phyloP scores from a whole-genome alignment of 1,140 invertebrate genomes.

The Probaryconus sp. region DNA sequence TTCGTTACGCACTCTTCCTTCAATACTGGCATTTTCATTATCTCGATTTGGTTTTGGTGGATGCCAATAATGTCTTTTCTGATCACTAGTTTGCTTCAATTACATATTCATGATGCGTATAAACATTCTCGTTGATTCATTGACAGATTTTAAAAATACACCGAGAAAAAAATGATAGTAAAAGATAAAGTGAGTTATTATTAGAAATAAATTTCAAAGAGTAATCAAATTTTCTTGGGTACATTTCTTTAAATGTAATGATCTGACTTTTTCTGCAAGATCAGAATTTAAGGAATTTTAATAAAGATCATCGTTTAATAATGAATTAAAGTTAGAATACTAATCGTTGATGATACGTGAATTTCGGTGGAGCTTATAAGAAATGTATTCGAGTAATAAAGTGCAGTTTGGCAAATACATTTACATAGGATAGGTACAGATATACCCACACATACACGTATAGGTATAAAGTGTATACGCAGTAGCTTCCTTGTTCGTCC shows the following conservation, averaged over 20 bases:
- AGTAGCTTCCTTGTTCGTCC: constrained; percentile 61
- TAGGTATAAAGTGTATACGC: constrained; percentile 45
- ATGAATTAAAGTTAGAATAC: not conserved
- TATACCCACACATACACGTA: constrained; percentile 12
- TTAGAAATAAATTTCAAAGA: too few relatives aligned
- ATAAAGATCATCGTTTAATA: too few relatives aligned
- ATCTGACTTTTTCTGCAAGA: too few relatives aligned
- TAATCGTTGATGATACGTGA: constrained; percentile 5
- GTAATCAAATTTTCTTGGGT: too few relatives aligned
- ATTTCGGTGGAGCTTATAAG: constrained; percentile 5
- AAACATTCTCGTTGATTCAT: too few relatives aligned
- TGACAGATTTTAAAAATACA: too few relatives aligned
- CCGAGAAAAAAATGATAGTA: too few relatives aligned
- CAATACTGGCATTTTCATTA: constrained; percentile 55
- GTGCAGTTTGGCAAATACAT: constrained; percentile 21
- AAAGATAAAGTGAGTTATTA: too few relatives aligned
- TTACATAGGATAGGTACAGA: constrained; percentile 11
- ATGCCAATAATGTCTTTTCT: constrained; percentile 51
- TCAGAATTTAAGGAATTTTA: too few relatives aligned
- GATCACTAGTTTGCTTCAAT: constrained; percentile 40
- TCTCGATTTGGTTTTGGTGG: constrained; percentile 47
- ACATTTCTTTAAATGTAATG: too few relatives aligned
- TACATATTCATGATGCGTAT: constrained; percentile 53
- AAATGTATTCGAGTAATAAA: constrained; percentile 19
- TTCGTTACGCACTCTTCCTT: constrained; percentile 58